Conservation (phyloP, 2,113 vertebrate species). For the Holacanthus passer region DNA sequence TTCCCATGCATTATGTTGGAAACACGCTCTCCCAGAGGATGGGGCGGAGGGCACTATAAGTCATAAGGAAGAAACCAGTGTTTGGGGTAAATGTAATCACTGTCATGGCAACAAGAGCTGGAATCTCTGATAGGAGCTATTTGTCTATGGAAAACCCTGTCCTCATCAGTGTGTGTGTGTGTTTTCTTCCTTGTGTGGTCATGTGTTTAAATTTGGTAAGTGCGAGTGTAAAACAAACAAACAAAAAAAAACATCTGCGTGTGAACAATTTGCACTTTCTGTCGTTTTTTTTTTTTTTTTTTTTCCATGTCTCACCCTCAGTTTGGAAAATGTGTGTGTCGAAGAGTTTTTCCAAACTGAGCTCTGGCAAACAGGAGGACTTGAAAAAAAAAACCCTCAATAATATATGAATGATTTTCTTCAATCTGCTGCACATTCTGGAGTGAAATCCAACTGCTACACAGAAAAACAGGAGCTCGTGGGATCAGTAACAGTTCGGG, state of each 20-base stretch:
- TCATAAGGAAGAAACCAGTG: conserved; percentile 60
- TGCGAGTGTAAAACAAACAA: conserved; percentile 26
- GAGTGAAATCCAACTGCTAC: conserved; percentile 49
- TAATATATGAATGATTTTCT: conserved; percentile 40
- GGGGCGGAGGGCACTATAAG: conserved; percentile 63
- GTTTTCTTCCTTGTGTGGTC: conserved; percentile 23
- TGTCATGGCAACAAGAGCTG: conserved; percentile 79
- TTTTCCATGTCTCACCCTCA: conserved; percentile 59
- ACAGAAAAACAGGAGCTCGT: conserved; percentile 19
- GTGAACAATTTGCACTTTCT: conserved; percentile 61
- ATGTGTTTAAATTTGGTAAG: conserved; percentile 50
- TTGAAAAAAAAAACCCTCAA: conserved; percentile 21
- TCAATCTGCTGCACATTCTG: conserved; percentile 36
- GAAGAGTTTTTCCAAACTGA: conserved; percentile 61
- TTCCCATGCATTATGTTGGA: conserved; percentile 59
- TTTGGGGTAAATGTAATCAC: conserved; percentile 80
- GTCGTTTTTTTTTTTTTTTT: conserved; percentile 42
- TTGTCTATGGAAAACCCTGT: conserved; percentile 71
- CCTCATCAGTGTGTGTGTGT: conserved; percentile 46
- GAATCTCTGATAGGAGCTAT: conserved; percentile 77
- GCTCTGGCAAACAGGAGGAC: conserved; percentile 54
- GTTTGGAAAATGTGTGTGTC: conserved; percentile 76
- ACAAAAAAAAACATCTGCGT: conserved; percentile 41
- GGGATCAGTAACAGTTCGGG: conserved; percentile 61
- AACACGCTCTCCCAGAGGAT: conserved; percentile 43